phyloP scores from a whole-genome alignment of 2,113 vertebrate species.

The Rhegmatorhina hoffmannsi region DNA sequence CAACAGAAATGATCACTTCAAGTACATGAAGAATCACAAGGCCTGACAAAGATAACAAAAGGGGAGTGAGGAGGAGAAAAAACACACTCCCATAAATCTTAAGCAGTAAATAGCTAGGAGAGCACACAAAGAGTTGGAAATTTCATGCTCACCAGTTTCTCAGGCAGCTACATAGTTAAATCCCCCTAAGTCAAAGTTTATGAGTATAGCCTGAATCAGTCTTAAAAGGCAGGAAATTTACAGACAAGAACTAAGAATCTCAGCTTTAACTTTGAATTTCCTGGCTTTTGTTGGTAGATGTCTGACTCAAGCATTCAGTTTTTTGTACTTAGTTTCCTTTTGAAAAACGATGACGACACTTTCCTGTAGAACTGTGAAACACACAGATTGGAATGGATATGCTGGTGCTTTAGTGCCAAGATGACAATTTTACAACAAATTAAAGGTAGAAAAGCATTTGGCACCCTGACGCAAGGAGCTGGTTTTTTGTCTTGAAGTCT shows the following conservation, averaged over 20 bases:
- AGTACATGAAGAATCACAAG: not conserved
- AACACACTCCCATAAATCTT: not conserved
- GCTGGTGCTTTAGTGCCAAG: not conserved
- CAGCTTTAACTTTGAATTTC: conserved; percentile 54
- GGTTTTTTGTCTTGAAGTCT: not conserved
- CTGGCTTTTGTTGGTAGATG: conserved; percentile 56
- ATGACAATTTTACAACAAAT: not conserved
- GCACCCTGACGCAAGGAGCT: not conserved
- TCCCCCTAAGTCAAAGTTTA: not conserved
- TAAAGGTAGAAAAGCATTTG: conserved; percentile 1
- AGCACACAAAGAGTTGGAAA: not conserved
- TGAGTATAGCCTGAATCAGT: conserved; percentile 1
- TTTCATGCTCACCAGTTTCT: conserved; percentile 22
- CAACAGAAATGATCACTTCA: not conserved
- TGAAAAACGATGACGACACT: not conserved
- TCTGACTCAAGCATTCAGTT: conserved; percentile 25
- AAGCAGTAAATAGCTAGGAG: not conserved
- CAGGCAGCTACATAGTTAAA: conserved; percentile 2
- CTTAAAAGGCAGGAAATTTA: conserved; percentile 65
- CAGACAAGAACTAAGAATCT: conserved; percentile 52
- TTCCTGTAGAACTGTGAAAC: conserved; percentile 53
- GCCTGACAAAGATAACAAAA: not conserved
- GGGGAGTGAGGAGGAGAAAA: not conserved
- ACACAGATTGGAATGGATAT: conserved; percentile 24
- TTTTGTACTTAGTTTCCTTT: conserved; percentile 52